Evolutionary conservation across 2,888 invertebrate species (phyloP).

Genomic region (Archaeoteleia sp.): DNA sequence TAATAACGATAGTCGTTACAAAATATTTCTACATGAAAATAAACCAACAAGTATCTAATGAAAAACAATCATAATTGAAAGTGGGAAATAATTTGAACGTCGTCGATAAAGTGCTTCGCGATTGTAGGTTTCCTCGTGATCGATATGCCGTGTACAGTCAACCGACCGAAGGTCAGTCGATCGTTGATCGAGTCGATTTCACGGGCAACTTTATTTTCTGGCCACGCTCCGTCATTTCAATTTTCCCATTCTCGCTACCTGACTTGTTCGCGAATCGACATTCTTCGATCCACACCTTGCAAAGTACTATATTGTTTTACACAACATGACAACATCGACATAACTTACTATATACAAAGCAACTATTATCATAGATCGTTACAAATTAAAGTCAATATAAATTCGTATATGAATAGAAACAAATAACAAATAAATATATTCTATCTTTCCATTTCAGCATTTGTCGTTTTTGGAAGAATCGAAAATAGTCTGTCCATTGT

Average conservation of each 20-base stretch:
- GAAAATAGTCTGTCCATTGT: too few species aligned
- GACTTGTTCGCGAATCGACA: slow-evolving; percentile 21
- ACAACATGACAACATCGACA: background rate
- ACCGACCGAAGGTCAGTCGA: slow-evolving; percentile 14
- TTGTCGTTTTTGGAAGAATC: too few species aligned
- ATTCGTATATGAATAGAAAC: too few species aligned
- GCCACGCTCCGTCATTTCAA: slow-evolving; percentile 29
- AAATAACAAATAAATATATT: too few species aligned
- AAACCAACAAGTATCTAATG: slow-evolving; percentile 6
- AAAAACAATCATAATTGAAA: slow-evolving; percentile 25
- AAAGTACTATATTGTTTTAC: background rate
- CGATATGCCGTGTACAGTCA: slow-evolving; percentile 24
- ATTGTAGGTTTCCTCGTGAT: slow-evolving; percentile 20
- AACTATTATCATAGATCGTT: too few species aligned
- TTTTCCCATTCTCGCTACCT: slow-evolving; percentile 10
- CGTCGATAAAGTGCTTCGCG: slow-evolving; percentile 24
- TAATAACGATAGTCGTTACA: background rate
- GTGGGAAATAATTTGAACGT: slow-evolving; percentile 30
- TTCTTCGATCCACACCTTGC: slow-evolving; percentile 10
- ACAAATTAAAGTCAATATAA: too few species aligned
- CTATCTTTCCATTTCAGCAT: too few species aligned
- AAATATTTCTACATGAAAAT: slow-evolving; percentile 1
- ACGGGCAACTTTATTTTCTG: slow-evolving; percentile 30
- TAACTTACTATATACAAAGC: background rate
- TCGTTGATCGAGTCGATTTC: slow-evolving; percentile 25